Evolutionary conservation across 2,888 invertebrate species (phyloP), one percentile per base, ranked within the genome.

Genomic region (Phania funesta): DNA sequence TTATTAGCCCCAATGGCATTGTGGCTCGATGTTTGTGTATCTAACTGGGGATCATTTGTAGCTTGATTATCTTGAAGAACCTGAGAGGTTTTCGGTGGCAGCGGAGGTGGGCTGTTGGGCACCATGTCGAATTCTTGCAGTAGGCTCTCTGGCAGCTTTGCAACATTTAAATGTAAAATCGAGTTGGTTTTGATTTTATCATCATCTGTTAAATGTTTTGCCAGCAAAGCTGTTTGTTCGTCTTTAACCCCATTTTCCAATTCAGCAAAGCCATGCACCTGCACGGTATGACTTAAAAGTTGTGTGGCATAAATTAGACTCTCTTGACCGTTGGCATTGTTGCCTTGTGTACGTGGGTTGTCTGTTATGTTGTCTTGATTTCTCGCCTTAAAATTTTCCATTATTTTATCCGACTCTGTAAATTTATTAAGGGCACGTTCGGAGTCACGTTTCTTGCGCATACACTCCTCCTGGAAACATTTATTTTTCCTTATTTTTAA

Each of bases 51-150:
- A 1, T 60, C 70, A 11, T 68, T 70, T 8, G 29, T 7, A 24
- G 11, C 20, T 11, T 76, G 50, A 6, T 7, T 22, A 6, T 0
- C 8, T 5, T 18, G 0, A 41, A 64, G 5, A 38, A 60, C 24
- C 13, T 24, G 9, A 0, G 20, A 16, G n/a, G 8, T 80, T 9
- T 67, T 79, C 2, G 90, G 87, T 52, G 92, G 92, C 1, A 90
- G 87, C 0, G 92, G 92, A 1, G 93, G 93, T 2, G 93, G 92
- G 6, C 92, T 91, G 50, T 92, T 90, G 0, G 93, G 91, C n/a
- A 88, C 87, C 24, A 84, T 84, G 79, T 90, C 90, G 54, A 87
- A 84, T 16, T 87, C 84, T 73, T 88, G 87, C n/a, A n/a, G n/a
- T 16, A 88, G 1, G n/a, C 6, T 74, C 1, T 26, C 8, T 0